Evolutionary conservation across 2,797 vertebrate genomes (phyloP).

Genomic region (Coranthus polyacanthus): DNA sequence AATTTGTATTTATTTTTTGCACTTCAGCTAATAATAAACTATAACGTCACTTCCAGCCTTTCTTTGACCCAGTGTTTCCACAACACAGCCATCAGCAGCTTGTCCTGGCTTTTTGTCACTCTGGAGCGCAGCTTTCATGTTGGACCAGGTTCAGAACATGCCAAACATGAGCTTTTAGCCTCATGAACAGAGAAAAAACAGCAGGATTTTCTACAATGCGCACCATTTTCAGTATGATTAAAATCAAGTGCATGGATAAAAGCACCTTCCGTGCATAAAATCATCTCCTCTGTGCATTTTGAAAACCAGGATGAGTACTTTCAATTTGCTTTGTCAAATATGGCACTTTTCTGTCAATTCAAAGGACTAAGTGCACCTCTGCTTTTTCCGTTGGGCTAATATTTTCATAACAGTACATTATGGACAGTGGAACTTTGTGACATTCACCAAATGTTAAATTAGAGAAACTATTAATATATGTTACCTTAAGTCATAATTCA

Average conservation of each 20-base stretch:
- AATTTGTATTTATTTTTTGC: background rate
- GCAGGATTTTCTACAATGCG: conserved; percentile 8
- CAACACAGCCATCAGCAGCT: background rate
- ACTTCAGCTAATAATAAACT: background rate
- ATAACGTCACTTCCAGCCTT: conserved; percentile 2
- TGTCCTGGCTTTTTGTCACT: conserved; percentile 5
- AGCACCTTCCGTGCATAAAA: conserved; percentile 14
- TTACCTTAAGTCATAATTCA: too few species aligned
- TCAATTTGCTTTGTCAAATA: conserved; percentile 39
- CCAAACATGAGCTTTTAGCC: conserved; percentile 12
- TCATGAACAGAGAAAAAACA: conserved; percentile 1
- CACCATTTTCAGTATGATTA: conserved; percentile 32
- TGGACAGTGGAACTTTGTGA: background rate
- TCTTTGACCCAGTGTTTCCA: conserved; percentile 20
- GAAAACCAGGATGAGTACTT: conserved; percentile 22
- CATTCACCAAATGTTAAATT: too few species aligned
- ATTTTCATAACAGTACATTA: background rate
- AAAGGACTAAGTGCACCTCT: background rate
- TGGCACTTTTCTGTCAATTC: conserved; percentile 4
- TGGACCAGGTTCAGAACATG: conserved; percentile 25
- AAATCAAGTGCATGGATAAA: conserved; percentile 37
- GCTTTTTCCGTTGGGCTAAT: background rate
- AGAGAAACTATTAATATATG: too few species aligned
- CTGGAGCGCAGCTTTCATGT: background rate
- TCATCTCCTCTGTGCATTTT: conserved; percentile 34